These are phyloP conservation scores for Schrankia costaestrigalis DNA, from an alignment of 2,888 invertebrate species.

Conservation along the genomic window DNA sequence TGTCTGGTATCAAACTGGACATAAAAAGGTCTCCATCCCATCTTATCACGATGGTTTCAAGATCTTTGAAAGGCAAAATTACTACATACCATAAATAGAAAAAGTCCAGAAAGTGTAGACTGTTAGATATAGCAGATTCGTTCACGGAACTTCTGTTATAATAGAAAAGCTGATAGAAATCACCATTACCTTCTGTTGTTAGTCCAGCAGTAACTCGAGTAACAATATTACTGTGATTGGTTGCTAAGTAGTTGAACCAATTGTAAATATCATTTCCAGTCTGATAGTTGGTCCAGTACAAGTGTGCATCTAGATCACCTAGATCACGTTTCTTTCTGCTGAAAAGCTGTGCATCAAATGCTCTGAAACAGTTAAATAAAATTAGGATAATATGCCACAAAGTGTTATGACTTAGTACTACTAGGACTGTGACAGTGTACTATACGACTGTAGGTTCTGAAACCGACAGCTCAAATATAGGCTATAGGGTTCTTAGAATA, in stretches of 20 bases:
- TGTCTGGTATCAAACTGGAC: no score
- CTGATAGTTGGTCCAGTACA: constrained; percentile 65
- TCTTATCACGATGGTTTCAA: no score
- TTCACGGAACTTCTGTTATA: no score
- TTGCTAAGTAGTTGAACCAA: constrained; percentile 70
- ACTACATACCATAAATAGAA: no score
- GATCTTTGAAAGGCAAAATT: no score
- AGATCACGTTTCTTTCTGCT: constrained; percentile 53
- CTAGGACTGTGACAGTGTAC: no score
- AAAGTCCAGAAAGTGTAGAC: no score
- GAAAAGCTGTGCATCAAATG: constrained; percentile 55
- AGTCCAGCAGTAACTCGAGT: constrained; percentile 70
- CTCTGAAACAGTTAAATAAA: constrained; percentile 48
- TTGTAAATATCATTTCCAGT: constrained; percentile 71
- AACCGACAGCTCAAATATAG: no score
- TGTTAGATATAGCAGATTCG: no score
- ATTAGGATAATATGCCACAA: neutral
- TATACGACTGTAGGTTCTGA: no score
- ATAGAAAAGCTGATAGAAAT: neutral
- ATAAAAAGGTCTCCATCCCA: no score
- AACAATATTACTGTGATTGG: constrained; percentile 46
- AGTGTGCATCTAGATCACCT: constrained; percentile 29
- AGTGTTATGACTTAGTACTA: neutral
- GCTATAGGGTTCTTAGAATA: no score
- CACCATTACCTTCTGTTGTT: constrained; percentile 57